Evolutionary conservation across 2,113 vertebrate species (phyloP).

Genomic region (Illadopsis cleaveri): DNA sequence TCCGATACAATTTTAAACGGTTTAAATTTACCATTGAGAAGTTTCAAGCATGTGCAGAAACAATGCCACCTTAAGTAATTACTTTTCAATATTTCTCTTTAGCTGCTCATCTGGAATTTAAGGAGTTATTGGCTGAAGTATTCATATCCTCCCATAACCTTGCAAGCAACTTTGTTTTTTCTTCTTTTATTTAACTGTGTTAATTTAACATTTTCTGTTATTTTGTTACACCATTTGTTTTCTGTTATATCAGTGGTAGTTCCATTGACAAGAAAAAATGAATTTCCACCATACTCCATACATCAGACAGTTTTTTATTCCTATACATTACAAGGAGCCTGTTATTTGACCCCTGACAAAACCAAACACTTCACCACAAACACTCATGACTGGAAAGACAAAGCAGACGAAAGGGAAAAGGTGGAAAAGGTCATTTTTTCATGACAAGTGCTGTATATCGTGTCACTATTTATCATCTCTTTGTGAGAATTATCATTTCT

Average conservation of each 20-base stretch:
- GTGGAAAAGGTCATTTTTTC: conserved; percentile 37
- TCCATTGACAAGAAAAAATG: conserved; percentile 56
- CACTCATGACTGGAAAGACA: conserved; percentile 3
- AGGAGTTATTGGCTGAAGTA: neutral
- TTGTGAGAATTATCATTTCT: neutral
- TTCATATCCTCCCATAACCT: neutral
- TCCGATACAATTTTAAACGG: neutral
- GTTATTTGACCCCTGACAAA: neutral
- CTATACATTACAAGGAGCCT: neutral
- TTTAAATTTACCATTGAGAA: neutral
- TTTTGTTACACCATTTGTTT: neutral
- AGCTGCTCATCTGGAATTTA: neutral
- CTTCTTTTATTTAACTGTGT: neutral
- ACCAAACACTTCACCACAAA: neutral
- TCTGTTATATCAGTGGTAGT: neutral
- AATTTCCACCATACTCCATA: conserved; percentile 43
- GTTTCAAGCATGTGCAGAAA: neutral
- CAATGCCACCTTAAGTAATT: neutral
- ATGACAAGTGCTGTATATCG: neutral
- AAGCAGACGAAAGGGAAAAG: conserved; percentile 22
- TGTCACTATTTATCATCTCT: neutral
- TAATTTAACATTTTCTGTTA: neutral
- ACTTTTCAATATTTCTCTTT: neutral
- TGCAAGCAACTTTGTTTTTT: neutral
- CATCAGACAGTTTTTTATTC: conserved; percentile 38